A percentile compares a stretch with the other conserved stretches of the same genome.
Conservation (phyloP, 2,113 vertebrate genomes). For the Microcebus murinus region DNA sequence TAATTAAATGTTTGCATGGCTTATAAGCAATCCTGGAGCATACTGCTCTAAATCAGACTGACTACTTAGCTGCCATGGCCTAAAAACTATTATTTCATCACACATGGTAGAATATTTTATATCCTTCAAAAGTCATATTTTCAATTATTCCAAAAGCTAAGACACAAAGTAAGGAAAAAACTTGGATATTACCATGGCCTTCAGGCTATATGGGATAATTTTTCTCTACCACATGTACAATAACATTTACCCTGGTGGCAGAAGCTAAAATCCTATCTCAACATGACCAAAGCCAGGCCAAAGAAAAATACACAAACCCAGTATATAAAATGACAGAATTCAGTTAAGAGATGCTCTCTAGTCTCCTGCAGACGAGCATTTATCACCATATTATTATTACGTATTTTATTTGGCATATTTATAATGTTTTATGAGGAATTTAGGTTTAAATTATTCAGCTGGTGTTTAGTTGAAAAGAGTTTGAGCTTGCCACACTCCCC, state of each 20-base stretch:
- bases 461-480: neutral
- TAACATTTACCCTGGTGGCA: neutral
- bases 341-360: neutral
- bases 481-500: neutral
- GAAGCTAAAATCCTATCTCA: neutral
- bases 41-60: neutral
- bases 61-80: neutral
- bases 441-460: neutral
- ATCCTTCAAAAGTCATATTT: neutral
- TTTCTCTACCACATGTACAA: neutral
- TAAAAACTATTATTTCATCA: neutral
- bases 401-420: neutral
- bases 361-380: neutral
- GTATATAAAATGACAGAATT: neutral
- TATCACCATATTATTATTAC: neutral
- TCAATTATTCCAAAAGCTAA: neutral
- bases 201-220: neutral
- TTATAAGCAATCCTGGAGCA: neutral
- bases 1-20: neutral
- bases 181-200: neutral
- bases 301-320: neutral
- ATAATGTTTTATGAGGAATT: neutral
- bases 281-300: accelerated
- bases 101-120: neutral
- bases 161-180: neutral